Base-by-base conservation (phyloP, 2,888 invertebrate genomes). In the Diplolepis rosae region DNA sequence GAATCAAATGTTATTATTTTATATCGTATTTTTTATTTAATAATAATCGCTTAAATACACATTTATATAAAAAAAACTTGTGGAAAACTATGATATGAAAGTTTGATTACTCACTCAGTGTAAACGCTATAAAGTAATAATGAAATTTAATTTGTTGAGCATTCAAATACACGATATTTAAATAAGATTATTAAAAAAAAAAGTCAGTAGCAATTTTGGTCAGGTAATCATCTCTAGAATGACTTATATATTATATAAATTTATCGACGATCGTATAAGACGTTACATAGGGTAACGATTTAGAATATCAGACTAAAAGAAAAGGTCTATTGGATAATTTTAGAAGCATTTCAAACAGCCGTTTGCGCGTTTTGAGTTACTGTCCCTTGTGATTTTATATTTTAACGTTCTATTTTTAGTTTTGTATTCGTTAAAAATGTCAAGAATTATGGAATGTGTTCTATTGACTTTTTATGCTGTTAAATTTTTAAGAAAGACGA, bases 271-370 rank as follows among this genome's bases (percentile, higher is more conserved):
- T 61, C 39, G n/a, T 61, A 24, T 61, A 61, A 70, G 67, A 67
- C 65, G 74, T 71, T 67, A 75, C 73, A 74, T 77, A 76, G 72
- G 68, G 54, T 77, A 75, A 76, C 75, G 69, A 76, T 75, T 50
- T 72, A 76, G 73, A 70, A 75, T 70, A 73, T 73, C 77, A 78
- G 74, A 74, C 72, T 76, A 71, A 76, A 50, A 56, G 69, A 66
- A 30, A 61, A 61, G 39, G 24, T 61, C 39, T 61, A 52, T 52
- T 6, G n/a, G 15, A 52, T 52, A 61, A 22, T 61, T 61, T 42
- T 9, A 27, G 4, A 61, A 27, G 39, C 35, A 65, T 66, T 72
- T 50, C 32, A 66, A 69, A 66, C 66, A 77, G 18, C 70, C 70
- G 76, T 73, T 73, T 73, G 48, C 50, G 70, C 66, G 77, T 66